Evolutionary conservation across 1,140 invertebrate genomes (phyloP), one percentile per base, ranked within the genome.

Genomic region (Papilio helenus): DNA sequence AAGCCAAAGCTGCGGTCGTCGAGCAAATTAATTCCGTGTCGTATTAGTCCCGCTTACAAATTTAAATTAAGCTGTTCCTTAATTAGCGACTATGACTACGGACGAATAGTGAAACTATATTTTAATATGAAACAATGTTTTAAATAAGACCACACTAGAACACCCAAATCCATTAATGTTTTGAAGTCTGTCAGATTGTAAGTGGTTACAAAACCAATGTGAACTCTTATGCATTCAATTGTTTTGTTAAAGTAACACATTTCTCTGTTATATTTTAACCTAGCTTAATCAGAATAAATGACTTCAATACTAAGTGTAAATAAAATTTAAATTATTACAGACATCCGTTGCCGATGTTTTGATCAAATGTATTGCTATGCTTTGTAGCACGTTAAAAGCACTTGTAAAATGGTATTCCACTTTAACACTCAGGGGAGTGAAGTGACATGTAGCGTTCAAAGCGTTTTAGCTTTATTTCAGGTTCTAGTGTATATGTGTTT

Each of bases 11-110:
- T 76, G 51, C 51, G 74, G 74, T 76, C 74, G 51, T 61, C 26
- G 26, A 58, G 74, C 74, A 76, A 76, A 76, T 61, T 76, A 76
- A 76, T 76, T 76, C 74, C 51, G 26, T 61, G 74, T 61, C 74
- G 51, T 76, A 76, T 58, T 76, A 76, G 51, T 61, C 18, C 34
- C 74, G 74, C 29, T 76, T 76, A 76, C 74, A 58, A 76, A 76
- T 76, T 61, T 76, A 76, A 76, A 61, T 76, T 61, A 76, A 61
- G 74, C 51, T 55, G 29, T 76, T 55, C 20, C 18, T 46, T 76
- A 76, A 76, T 76, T 55, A 34, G 49, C 46, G 14, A 29, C 29
- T 51, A 76, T 55, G 23, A 74, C 34, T 34, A 34, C 5, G 34
- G 34, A 5, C 7, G 5, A 39, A 39, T 39, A 39, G 34, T 39